Evolutionary conservation across 2,797 vertebrate species (phyloP), one percentile per base, ranked within the genome.

Genomic region (Mus spretus): DNA sequence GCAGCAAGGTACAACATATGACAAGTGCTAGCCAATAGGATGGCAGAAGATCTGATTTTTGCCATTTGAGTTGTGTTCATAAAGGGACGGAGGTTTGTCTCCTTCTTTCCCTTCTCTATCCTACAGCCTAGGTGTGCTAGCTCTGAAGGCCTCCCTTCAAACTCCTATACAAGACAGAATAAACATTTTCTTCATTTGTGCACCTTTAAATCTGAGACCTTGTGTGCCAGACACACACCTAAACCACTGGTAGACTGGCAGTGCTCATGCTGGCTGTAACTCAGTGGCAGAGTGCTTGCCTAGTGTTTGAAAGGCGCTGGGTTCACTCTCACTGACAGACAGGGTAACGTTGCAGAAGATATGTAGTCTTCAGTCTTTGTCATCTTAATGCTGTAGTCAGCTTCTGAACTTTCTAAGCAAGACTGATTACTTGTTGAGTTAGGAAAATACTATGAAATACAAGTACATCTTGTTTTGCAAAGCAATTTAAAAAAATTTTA

Each of bases 401-500:
- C 57, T 97, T 96, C 81, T 83, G 31, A 85, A 20, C 1, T 59
- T 92, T 78, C 72, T 3, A 92, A 93, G 44, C 6, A 72, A 86
- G 65, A 70, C 13, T 53, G 6, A 53, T 88, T 83, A 37, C 61
- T 83, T 92, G 26, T 5, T 65, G 74, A 90, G 74, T 85, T 93
- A 74, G 37, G 91, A 79, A 96, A 94, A 72, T 13, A 77, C 19
- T 20, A 4, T 50, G 57, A 75, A 91, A 61, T 92, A 61, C 89
- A 89, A n/a, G 44, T 19, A 0, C 57, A 40, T 31, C 19, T 81
- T 26, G 72, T 24, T 91, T 81, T 81, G 55, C 47, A 57, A 90
- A 81, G 26, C 28, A 61, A 84, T 96, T 50, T 92, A 93, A n/a
- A 86, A 86, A 55, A 53, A 1, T 90, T 83, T 55, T 83, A 92